Percentiles rank a stretch among this genome's conserved stretches.
Conservation (phyloP, 2,113 vertebrate species). For the Gopherus evgoodei region DNA sequence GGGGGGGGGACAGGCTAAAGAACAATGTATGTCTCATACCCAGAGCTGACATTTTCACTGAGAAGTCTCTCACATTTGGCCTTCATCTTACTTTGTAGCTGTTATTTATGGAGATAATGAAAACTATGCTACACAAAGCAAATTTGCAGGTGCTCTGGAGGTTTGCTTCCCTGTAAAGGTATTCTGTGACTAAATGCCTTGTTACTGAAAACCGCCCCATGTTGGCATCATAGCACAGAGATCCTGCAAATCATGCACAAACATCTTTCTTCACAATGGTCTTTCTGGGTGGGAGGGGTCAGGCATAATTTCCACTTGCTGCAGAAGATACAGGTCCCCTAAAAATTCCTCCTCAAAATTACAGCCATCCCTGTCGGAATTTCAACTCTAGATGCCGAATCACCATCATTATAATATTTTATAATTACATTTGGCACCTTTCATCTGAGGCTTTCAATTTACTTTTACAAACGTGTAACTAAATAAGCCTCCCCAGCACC, state of each 20-base stretch:
- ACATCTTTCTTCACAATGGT: rapidly evolving
- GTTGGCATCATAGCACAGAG: not conserved
- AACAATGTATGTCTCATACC: not conserved
- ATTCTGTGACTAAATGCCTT: not conserved
- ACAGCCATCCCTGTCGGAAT: not conserved
- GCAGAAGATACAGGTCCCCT: not conserved
- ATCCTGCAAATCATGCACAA: rapidly evolving
- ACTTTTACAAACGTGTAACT: slow-evolving; percentile 39
- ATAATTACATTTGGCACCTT: not conserved
- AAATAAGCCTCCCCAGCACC: slow-evolving; percentile 22
- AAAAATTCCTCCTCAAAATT: not conserved
- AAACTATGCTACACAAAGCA: rapidly evolving
- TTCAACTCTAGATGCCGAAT: not conserved
- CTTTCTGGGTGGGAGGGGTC: not conserved
- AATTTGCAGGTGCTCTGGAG: not conserved
- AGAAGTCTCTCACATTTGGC: not conserved
- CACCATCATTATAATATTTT: not conserved
- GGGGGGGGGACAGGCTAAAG: not conserved
- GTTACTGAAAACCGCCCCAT: not conserved
- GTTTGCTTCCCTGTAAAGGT: not conserved
- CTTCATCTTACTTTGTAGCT: not conserved
- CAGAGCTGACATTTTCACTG: not conserved
- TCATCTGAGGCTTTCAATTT: slow-evolving; percentile 18
- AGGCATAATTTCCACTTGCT: rapidly evolving
- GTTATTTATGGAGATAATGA: not conserved